Evolutionary conservation across 2,888 invertebrate species (phyloP).

Genomic region (Metellina segmentata): DNA sequence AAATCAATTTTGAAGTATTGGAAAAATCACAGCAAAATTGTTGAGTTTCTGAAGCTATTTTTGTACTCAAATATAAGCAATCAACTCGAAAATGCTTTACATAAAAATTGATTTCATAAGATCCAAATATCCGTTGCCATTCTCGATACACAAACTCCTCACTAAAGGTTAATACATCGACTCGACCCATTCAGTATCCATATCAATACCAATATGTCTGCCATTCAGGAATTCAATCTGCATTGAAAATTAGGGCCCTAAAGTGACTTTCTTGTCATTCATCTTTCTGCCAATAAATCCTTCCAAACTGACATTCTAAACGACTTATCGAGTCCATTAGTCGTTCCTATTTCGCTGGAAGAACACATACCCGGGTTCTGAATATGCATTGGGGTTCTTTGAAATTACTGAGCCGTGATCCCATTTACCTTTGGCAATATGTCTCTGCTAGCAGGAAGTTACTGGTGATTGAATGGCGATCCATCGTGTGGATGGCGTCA

Average conservation of each 20-base stretch:
- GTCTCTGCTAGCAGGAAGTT: not conserved
- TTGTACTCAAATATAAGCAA: too few relatives aligned
- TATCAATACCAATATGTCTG: not conserved
- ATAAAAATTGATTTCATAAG: too few relatives aligned
- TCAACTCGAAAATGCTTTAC: too few relatives aligned
- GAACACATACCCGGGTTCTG: not conserved
- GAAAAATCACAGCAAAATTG: too few relatives aligned
- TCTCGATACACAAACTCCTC: not conserved
- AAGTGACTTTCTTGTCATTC: slow-evolving; percentile 9
- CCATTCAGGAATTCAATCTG: not conserved
- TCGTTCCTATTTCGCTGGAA: slow-evolving; percentile 25
- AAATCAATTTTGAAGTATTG: too few relatives aligned
- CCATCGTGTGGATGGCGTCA: not conserved
- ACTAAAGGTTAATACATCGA: too few relatives aligned
- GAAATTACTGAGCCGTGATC: not conserved
- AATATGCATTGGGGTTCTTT: slow-evolving; percentile 17
- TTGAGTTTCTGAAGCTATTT: too few relatives aligned
- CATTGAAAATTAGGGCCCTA: not conserved
- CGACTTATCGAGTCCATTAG: not conserved
- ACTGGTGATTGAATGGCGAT: not conserved
- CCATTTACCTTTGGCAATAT: not conserved
- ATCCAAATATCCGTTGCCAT: not conserved
- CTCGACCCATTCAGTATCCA: not conserved
- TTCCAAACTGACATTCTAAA: not conserved
- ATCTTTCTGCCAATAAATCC: slow-evolving; percentile 14